Percentiles rank a stretch among this genome's conserved stretches.
Conservation (phyloP, 2,888 invertebrate genomes). For the Nemotelus nigrinus region DNA sequence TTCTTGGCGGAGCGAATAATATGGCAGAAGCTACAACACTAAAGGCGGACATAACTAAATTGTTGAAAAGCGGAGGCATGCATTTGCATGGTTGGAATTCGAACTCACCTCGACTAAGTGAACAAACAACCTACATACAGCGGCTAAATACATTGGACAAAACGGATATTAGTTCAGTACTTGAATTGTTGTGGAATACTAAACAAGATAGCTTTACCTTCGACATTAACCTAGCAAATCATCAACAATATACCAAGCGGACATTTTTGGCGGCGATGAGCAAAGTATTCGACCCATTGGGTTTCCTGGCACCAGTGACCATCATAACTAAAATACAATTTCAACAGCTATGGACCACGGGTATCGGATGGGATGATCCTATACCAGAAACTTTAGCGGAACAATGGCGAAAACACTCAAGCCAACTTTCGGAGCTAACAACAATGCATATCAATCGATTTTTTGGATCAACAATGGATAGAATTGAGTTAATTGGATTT, state of each 20-base stretch:
- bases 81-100: too few species aligned
- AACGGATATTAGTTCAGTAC: neutral
- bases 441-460: too few species aligned
- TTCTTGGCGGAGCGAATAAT: neutral
- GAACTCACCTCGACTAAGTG: too few species aligned
- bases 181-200: neutral
- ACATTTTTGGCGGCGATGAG: neutral
- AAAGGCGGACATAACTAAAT: neutral
- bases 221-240: neutral
- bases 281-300: neutral
- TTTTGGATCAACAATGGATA: too few species aligned
- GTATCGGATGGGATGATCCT: neutral
- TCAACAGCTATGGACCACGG: too few species aligned
- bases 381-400: neutral
- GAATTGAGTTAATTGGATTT: too few species aligned
- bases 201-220: neutral
- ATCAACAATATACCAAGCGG: neutral
- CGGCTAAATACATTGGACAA: too few species aligned
- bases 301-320: too few species aligned
- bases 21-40: neutral
- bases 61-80: neutral
- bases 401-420: too few species aligned
- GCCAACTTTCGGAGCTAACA: too few species aligned
- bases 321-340: neutral
- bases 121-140: too few species aligned